Percentiles rank a stretch among this genome's conserved stretches.
Conservation (phyloP, 2,113 vertebrate genomes). For the Pituophis catenifer region DNA sequence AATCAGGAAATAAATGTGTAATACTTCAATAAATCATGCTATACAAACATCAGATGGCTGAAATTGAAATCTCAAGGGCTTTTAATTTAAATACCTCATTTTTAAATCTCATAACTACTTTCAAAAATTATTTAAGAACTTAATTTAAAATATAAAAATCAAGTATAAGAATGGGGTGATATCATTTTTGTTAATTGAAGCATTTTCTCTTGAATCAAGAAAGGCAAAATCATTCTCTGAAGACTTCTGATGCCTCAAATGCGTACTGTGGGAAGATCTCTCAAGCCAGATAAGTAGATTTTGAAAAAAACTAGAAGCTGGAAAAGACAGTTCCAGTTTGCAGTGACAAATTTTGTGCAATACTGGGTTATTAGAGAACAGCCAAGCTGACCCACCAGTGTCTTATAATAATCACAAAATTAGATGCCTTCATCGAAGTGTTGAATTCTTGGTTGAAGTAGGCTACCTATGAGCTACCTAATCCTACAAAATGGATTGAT, state of each 20-base stretch:
- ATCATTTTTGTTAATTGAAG: background rate
- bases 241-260: background rate
- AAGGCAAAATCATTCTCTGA: background rate
- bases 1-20: constrained; percentile 14
- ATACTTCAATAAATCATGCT: constrained; percentile 13
- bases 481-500: background rate
- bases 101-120: background rate
- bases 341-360: background rate
- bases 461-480: background rate
- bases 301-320: background rate
- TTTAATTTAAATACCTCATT: background rate
- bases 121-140: background rate
- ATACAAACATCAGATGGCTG: background rate
- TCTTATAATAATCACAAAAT: background rate
- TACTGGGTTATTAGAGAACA: background rate
- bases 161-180: background rate
- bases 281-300: background rate
- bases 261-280: background rate
- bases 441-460: background rate
- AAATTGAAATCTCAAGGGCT: background rate
- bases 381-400: background rate
- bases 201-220: background rate
- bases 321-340: background rate
- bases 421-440: background rate
- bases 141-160: background rate